Base-by-base conservation (phyloP, 2,797 vertebrate genomes). In the Chlorospingus semifuscus region DNA sequence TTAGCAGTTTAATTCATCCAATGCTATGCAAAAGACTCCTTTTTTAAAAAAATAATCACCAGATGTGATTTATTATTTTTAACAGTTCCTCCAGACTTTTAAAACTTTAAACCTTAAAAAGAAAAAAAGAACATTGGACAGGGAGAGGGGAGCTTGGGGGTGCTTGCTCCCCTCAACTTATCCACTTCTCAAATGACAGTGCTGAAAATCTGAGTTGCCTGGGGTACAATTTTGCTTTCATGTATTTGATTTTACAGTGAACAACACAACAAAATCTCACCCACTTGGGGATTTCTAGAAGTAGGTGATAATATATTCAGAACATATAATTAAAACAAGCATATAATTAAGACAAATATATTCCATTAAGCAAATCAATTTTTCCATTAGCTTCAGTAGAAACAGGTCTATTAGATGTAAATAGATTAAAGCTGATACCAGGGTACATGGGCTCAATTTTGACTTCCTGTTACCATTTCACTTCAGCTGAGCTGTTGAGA, bases 381-480 rank as follows among this genome's bases (percentile, higher is more conserved):
- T 92, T 93, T 64, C 66, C 63, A 39, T 72, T 53, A 81, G 22
- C 50, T 86, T 89, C 76, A 65, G 30, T 78, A 68, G 72, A 94
- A 86, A 79, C 9, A 76, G 29, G 15, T 85, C 64, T 95, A 83
- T 75, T 81, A 81, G 36, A 61, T 55, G 11, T 21, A 75, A 89
- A 78, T 32, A 86, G 36, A 75, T 16, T 69, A 55, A 85, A 83
- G 77, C 80, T 0, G 10, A 82, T 64, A 83, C 19, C 8, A 56
- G 37, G 18, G 32, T 53, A 81, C 26, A 7, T 9, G 29, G 50
- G 65, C 50, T 89, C 11, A 1, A 21, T 89, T 89, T 89, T 76
- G 4, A 77, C 61, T 92, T 96, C 76, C 79, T 89, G 42, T 61
- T 92, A 36, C 30, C 74, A n/a, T 83, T 94, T 89, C 76, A 81